A percentile compares a stretch with the other conserved stretches of the same genome.
Conservation (phyloP, 2,888 invertebrate species). For the Phorcus lineatus region DNA sequence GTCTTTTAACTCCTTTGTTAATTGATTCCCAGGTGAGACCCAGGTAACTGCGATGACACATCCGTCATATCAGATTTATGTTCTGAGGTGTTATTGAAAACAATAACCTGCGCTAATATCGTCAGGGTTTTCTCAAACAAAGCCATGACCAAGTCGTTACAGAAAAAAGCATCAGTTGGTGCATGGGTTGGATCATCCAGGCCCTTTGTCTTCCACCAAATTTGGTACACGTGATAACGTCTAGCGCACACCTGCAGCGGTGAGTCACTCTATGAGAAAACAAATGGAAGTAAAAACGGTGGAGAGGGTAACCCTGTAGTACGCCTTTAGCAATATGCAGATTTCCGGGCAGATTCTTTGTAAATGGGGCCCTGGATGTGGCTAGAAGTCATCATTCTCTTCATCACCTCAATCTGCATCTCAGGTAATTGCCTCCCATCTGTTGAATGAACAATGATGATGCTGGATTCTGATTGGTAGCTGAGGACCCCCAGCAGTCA, state of each 20-base stretch:
- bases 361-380: no score
- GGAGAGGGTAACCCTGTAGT: background rate
- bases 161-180: background rate
- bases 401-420: background rate
- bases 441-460: slow-evolving; percentile 1
- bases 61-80: background rate
- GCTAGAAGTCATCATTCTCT: no score
- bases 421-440: slow-evolving; percentile 8
- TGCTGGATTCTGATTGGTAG: background rate
- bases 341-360: no score
- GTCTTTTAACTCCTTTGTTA: background rate
- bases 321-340: background rate
- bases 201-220: background rate
- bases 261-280: slow-evolving; percentile 1
- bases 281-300: background rate
- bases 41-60: slow-evolving; percentile 4
- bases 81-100: background rate
- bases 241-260: background rate
- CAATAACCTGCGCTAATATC: background rate
- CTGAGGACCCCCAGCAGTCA: background rate
- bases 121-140: background rate
- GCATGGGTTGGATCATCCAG: background rate
- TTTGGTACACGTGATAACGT: background rate
- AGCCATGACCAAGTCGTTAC: background rate
- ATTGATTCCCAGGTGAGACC: background rate